Conservation (phyloP, 2,113 vertebrate genomes). For the Acanthochromis polyacanthus region DNA sequence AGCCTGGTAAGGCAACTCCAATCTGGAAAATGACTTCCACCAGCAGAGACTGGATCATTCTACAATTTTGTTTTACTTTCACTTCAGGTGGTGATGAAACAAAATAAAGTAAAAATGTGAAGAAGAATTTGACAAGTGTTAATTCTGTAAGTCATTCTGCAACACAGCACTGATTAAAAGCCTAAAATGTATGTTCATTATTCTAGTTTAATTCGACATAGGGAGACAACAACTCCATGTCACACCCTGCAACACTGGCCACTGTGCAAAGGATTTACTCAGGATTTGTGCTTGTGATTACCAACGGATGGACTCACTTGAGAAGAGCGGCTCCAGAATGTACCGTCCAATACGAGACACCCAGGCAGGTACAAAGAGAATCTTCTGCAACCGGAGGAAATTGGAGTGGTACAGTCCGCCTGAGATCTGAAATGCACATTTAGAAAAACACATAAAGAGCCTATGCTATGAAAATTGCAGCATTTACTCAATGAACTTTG, state of each 20-base stretch:
- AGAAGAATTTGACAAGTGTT: neutral
- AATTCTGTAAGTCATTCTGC: slow-evolving; percentile 1
- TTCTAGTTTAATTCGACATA: neutral
- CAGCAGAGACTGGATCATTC: neutral
- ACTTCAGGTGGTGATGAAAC: too few relatives aligned
- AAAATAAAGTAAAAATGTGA: too few relatives aligned
- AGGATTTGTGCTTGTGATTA: slow-evolving; percentile 16
- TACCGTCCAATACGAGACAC: slow-evolving; percentile 87
- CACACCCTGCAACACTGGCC: neutral
- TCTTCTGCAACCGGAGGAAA: slow-evolving; percentile 85
- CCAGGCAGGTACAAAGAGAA: slow-evolving; percentile 89
- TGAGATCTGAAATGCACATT: slow-evolving; percentile 85
- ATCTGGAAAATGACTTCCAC: too few relatives aligned
- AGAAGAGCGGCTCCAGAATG: slow-evolving; percentile 91
- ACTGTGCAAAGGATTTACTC: slow-evolving; percentile 12
- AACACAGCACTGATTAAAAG: slow-evolving; percentile 1
- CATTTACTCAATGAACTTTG: neutral
- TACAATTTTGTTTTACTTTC: too few relatives aligned
- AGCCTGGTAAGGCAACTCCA: too few relatives aligned
- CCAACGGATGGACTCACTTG: slow-evolving; percentile 70
- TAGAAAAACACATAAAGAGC: neutral
- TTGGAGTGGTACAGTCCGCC: slow-evolving; percentile 89
- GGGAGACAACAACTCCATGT: neutral
- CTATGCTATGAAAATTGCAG: neutral
- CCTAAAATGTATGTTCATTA: neutral